Conservation (phyloP, 2,113 vertebrate genomes). For the Halichoeres trimaculatus region DNA sequence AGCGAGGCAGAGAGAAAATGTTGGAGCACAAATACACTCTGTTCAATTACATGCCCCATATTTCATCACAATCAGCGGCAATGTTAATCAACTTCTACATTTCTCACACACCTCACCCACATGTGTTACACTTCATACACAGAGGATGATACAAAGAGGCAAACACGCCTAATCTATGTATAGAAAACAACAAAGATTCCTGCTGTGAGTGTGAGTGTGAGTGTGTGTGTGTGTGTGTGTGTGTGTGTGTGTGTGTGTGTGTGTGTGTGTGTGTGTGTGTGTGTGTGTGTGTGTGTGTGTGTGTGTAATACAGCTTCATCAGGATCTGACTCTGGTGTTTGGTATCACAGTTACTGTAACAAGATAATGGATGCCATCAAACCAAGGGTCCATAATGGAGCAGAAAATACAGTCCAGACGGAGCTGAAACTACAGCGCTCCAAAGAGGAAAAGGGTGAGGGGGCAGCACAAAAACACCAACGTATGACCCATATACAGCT, state of each 20-base stretch:
- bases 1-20: conserved; percentile 39
- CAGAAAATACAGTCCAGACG: conserved; percentile 13
- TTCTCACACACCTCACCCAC: conserved; percentile 1
- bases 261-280: no score
- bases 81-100: not conserved
- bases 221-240: no score
- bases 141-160: not conserved
- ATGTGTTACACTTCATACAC: not conserved
- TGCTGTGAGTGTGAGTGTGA: conserved; percentile 25
- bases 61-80: conserved; percentile 34
- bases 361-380: conserved; percentile 49
- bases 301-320: conserved; percentile 45
- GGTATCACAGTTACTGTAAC: conserved; percentile 53
- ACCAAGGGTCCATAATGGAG: conserved; percentile 23
- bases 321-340: conserved; percentile 44
- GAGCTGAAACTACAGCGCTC: conserved; percentile 1
- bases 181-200: conserved; percentile 44
- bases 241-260: no score
- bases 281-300: no score
- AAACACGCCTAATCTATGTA: conserved; percentile 7
- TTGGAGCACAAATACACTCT: conserved; percentile 34
- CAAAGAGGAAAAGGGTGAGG: not conserved
- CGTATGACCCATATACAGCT: not conserved
- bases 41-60: conserved; percentile 46
- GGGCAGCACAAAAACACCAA: not conserved